Conservation (phyloP, 2,888 invertebrate species). For the Eucera pruinosa region DNA sequence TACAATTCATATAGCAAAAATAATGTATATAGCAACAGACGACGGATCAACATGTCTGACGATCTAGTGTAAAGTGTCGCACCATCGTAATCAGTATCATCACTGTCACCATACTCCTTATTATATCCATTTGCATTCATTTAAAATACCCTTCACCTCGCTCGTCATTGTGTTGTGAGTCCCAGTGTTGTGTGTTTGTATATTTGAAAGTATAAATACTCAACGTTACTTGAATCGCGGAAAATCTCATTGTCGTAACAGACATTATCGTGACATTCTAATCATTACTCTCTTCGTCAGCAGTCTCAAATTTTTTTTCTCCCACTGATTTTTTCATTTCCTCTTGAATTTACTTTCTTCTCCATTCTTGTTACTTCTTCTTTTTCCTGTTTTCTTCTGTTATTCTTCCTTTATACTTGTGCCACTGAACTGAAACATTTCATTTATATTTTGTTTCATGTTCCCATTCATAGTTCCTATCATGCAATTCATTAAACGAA, state of each 20-base stretch:
- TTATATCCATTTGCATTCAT: constrained; percentile 67
- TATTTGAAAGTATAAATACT: constrained; percentile 84
- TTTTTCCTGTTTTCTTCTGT: not conserved
- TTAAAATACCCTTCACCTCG: constrained; percentile 60
- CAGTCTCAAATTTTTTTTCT: constrained; percentile 32
- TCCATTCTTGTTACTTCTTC: constrained; percentile 8
- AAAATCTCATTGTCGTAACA: constrained; percentile 51
- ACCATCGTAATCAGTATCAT: constrained; percentile 71
- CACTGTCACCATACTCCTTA: constrained; percentile 65
- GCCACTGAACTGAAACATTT: constrained; percentile 1
- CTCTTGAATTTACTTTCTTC: not conserved
- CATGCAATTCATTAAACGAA: constrained; percentile 21
- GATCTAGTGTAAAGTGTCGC: constrained; percentile 62
- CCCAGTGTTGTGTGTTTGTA: constrained; percentile 83
- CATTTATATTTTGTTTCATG: not conserved
- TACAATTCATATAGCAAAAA: not conserved
- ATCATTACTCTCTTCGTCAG: constrained; percentile 64
- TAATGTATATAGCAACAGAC: constrained; percentile 13
- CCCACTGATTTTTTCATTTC: constrained; percentile 2
- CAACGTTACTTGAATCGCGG: constrained; percentile 80
- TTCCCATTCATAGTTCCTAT: not conserved
- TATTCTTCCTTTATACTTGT: not conserved
- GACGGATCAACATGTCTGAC: constrained; percentile 68
- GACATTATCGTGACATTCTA: constrained; percentile 56
- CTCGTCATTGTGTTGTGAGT: constrained; percentile 79